Evolutionary conservation across 2,113 vertebrate species (phyloP).

Genomic region (pig (Sus scrofa)): DNA sequence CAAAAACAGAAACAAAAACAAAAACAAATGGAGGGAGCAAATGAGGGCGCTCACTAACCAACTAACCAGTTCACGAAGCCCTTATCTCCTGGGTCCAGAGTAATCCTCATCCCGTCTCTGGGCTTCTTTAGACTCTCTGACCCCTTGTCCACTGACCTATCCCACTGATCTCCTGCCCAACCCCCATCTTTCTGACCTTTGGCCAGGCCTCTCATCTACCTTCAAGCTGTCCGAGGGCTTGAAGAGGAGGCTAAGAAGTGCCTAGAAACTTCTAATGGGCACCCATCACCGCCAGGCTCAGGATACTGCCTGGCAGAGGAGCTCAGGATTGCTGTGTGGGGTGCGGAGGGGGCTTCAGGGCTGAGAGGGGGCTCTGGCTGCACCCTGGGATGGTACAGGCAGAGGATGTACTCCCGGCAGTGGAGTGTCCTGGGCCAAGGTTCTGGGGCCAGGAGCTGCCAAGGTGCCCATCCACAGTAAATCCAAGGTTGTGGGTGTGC

Average conservation of each 20-base stretch:
- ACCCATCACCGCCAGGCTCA: neutral
- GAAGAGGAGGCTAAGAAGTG: neutral
- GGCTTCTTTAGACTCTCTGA: neutral
- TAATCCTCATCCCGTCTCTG: neutral
- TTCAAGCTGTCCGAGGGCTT: neutral
- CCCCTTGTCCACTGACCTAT: neutral
- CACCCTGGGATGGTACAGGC: neutral
- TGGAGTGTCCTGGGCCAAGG: neutral
- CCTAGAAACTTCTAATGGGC: neutral
- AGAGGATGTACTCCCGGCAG: neutral
- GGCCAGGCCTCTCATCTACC: neutral
- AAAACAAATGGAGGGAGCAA: too few species aligned
- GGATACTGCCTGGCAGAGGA: fast-evolving
- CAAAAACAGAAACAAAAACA: too few species aligned
- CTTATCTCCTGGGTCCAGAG: neutral
- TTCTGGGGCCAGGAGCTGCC: neutral
- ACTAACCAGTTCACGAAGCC: neutral
- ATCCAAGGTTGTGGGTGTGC: neutral
- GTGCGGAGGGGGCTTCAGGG: neutral
- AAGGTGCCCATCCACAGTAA: neutral
- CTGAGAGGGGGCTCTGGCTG: neutral
- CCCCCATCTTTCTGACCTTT: neutral
- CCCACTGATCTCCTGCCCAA: neutral
- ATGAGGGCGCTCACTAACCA: neutral
- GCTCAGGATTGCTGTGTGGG: neutral